phyloP scores from a whole-genome alignment of 2,888 invertebrate species.

The Rhaphigaster nebulosa region DNA sequence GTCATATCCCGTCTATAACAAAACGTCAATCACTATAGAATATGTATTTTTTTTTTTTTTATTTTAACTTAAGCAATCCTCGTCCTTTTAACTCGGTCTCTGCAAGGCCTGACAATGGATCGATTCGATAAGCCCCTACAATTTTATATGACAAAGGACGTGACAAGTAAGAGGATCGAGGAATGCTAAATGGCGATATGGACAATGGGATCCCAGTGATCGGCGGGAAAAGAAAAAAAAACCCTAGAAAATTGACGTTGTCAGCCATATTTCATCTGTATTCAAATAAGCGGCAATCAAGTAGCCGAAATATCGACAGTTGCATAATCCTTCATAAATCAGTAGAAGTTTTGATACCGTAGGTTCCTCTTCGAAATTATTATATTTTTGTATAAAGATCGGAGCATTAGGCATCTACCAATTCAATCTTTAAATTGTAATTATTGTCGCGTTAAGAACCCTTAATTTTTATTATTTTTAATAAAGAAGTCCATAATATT shows the following conservation, averaged over 20 bases:
- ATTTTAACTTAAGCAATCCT: background rate
- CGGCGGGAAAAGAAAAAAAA: background rate
- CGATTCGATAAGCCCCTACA: background rate
- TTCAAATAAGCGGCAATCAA: background rate
- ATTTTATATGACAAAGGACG: background rate
- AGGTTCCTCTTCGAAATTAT: background rate
- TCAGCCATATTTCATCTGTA: slow-evolving; percentile 6
- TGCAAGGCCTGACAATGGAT: background rate
- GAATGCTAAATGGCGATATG: slow-evolving; percentile 6
- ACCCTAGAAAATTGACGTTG: background rate
- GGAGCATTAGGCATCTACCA: too few species aligned
- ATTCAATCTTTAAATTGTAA: too few species aligned
- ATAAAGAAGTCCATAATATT: too few species aligned
- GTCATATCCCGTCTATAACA: background rate
- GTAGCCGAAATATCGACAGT: background rate
- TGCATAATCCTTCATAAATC: background rate
- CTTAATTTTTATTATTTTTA: too few species aligned
- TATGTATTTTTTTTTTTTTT: background rate
- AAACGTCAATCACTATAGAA: background rate
- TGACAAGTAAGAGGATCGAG: background rate
- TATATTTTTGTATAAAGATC: background rate
- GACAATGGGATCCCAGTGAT: background rate
- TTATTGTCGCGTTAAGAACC: too few species aligned
- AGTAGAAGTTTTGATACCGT: background rate
- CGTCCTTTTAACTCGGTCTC: background rate